These are phyloP conservation scores for Aurelia aurita complex sp. Pacific DNA, from an alignment of 30 jellyfish, hydroid and myxozoan genomes.

Conservation along the genomic window DNA sequence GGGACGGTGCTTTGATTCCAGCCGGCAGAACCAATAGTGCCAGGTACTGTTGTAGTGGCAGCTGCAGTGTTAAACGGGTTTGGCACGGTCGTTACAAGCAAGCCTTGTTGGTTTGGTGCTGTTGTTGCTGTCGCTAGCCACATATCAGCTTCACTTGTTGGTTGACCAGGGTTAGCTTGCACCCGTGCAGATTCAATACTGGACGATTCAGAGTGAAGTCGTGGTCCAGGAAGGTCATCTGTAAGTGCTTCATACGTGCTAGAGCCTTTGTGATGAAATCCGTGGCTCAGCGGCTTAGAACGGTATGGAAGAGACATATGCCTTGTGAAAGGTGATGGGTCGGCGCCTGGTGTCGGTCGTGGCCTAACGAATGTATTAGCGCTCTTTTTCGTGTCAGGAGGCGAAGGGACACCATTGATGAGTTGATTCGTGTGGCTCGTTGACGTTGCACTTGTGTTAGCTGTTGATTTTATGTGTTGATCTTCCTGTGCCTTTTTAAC, in stretches of 20 bases:
- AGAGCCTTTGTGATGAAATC: slow-evolving; percentile 71
- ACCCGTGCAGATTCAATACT: slow-evolving; percentile 61
- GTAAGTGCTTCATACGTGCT: slow-evolving; percentile 93
- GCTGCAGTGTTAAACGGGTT: slow-evolving; percentile 75
- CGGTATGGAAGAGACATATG: slow-evolving; percentile 96
- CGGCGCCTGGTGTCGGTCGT: slow-evolving; percentile 92
- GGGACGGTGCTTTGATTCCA: slow-evolving; percentile 39
- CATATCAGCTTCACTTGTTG: slow-evolving; percentile 62
- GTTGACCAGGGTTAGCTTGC: background rate
- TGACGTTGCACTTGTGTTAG: slow-evolving; percentile 36
- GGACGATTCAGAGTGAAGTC: slow-evolving; percentile 80
- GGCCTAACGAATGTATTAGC: slow-evolving; percentile 78
- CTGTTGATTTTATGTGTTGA: slow-evolving; percentile 39
- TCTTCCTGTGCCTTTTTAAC: slow-evolving; percentile 84
- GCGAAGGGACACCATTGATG: slow-evolving; percentile 41
- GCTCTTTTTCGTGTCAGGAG: slow-evolving; percentile 73
- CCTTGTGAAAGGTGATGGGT: slow-evolving; percentile 84
- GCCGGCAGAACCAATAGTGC: slow-evolving; percentile 42
- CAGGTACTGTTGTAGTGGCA: slow-evolving; percentile 53
- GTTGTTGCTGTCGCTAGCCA: slow-evolving; percentile 64
- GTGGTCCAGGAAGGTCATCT: slow-evolving; percentile 90
- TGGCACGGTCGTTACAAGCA: slow-evolving; percentile 52
- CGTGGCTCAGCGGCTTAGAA: slow-evolving; percentile 71
- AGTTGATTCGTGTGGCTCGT: slow-evolving; percentile 27
- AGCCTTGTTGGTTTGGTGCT: slow-evolving; percentile 30